Conservation (phyloP, 2,888 invertebrate species). For the Nowickia ferox region DNA sequence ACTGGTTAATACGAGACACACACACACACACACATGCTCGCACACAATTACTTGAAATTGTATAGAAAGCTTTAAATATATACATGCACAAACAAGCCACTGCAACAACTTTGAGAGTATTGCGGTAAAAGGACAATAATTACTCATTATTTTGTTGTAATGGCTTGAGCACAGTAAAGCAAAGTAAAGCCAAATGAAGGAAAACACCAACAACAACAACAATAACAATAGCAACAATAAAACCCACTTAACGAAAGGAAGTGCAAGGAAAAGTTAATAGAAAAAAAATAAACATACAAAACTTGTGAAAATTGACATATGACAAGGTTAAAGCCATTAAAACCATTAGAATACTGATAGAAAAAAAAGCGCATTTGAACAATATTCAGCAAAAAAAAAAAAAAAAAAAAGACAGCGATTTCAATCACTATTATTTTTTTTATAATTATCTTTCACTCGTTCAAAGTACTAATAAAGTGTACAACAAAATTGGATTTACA, state of each 20-base stretch:
- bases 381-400: conserved; percentile 40
- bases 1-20: conserved; percentile 22
- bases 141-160: conserved; percentile 54
- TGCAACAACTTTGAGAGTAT: conserved; percentile 12
- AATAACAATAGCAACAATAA: not conserved
- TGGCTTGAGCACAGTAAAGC: conserved; percentile 14
- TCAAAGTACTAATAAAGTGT: not conserved
- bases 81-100: not conserved
- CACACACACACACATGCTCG: not conserved
- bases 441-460: conserved; percentile 29
- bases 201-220: conserved; percentile 23
- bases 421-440: conserved; percentile 40
- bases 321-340: conserved; percentile 59
- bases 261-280: conserved; percentile 10
- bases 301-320: conserved; percentile 55
- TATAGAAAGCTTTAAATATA: not conserved
- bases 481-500: not conserved
- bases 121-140: conserved; percentile 53
- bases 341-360: conserved; percentile 43
- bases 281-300: conserved; percentile 3
- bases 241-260: conserved; percentile 48
- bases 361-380: conserved; percentile 42
- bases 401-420: not conserved
- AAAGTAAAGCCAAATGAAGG: not conserved
- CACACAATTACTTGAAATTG: not conserved